Evolutionary conservation across 1,140 invertebrate species (phyloP).

Genomic region (Drosophila yakuba): DNA sequence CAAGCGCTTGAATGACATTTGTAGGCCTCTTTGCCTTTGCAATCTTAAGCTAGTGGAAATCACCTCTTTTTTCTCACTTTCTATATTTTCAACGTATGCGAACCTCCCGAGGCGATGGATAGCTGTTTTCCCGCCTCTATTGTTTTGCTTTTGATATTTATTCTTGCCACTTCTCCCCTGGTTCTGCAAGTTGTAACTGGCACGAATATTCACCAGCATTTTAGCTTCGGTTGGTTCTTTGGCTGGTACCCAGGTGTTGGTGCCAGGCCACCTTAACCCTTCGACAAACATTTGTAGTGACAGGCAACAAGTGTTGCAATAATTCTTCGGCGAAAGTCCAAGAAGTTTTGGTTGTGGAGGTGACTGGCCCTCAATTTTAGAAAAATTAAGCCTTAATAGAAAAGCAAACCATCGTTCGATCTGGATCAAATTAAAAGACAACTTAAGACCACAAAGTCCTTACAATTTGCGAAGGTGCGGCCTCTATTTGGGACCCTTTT

Average conservation of each 20-base stretch:
- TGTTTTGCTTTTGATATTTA: slow-evolving; percentile 37
- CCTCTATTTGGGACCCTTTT: too few species aligned
- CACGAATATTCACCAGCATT: slow-evolving; percentile 20
- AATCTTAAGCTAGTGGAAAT: neutral
- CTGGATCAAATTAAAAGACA: too few species aligned
- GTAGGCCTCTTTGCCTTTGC: slow-evolving; percentile 55
- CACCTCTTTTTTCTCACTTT: slow-evolving; percentile 4
- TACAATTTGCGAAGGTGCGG: too few species aligned
- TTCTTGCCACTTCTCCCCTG: slow-evolving; percentile 10
- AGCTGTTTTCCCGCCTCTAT: slow-evolving; percentile 21
- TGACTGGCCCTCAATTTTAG: neutral
- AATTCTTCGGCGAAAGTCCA: slow-evolving; percentile 5
- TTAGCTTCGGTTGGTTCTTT: slow-evolving; percentile 1
- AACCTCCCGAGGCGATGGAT: slow-evolving; percentile 29
- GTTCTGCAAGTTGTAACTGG: slow-evolving; percentile 5
- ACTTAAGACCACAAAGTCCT: too few species aligned
- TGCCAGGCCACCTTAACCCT: slow-evolving; percentile 21
- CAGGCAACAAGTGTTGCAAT: slow-evolving; percentile 34
- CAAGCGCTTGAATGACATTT: slow-evolving; percentile 64
- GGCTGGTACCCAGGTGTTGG: slow-evolving; percentile 36
- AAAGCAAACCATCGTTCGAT: too few species aligned
- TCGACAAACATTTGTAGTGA: slow-evolving; percentile 32
- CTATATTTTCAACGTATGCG: slow-evolving; percentile 7
- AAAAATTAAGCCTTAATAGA: too few species aligned
- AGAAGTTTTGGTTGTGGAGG: neutral